Conservation (phyloP, 2,888 invertebrate species). For the Heliconius sara region DNA sequence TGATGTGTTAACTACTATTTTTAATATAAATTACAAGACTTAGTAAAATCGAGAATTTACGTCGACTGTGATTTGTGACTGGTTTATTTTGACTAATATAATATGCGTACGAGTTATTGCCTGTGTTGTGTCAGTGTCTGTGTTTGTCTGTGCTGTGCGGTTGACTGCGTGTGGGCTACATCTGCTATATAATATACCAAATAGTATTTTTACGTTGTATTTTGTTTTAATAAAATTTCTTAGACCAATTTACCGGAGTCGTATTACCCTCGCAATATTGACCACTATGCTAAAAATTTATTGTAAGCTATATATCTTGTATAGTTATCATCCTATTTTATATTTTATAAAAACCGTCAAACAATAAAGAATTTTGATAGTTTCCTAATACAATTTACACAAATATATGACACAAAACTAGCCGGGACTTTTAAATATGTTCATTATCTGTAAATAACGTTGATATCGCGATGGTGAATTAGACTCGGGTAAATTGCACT, state of each 20-base stretch:
- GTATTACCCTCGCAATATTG: slow-evolving; percentile 47
- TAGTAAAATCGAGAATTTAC: slow-evolving; percentile 83
- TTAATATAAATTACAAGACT: slow-evolving; percentile 75
- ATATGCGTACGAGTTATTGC: slow-evolving; percentile 69
- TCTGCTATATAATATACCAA: slow-evolving; percentile 83
- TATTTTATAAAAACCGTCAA: background rate
- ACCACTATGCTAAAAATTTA: background rate
- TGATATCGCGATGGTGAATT: slow-evolving; percentile 50
- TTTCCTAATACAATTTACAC: background rate
- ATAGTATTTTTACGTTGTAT: slow-evolving; percentile 84
- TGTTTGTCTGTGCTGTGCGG: slow-evolving; percentile 71
- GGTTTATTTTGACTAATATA: slow-evolving; percentile 80
- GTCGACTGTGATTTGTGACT: slow-evolving; percentile 84
- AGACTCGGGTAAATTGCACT: slow-evolving; percentile 59
- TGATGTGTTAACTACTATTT: slow-evolving; percentile 74
- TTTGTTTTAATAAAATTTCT: slow-evolving; percentile 77
- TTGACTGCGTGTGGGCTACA: slow-evolving; percentile 81
- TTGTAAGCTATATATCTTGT: background rate
- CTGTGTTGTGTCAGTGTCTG: slow-evolving; percentile 67
- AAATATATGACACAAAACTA: background rate
- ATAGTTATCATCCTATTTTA: background rate
- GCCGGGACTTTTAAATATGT: background rate
- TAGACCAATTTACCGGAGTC: slow-evolving; percentile 60
- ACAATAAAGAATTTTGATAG: background rate
- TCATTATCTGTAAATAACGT: slow-evolving; percentile 36